phyloP scores from a whole-genome alignment of 2,113 vertebrate species.

The Thryonomys swinderianus region DNA sequence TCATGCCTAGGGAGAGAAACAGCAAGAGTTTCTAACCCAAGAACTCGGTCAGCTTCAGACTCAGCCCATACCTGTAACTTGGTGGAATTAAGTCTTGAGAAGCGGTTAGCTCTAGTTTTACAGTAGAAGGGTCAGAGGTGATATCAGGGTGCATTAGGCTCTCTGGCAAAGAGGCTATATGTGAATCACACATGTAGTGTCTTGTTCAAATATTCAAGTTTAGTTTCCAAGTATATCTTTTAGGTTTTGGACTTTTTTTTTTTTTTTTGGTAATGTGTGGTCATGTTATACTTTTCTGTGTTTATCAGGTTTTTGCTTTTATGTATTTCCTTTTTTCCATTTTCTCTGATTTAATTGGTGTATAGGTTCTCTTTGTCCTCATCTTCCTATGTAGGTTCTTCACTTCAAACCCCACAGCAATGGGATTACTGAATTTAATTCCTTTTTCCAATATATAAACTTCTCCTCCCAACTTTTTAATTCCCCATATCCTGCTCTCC shows the following conservation, averaged over 20 bases:
- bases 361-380: background rate
- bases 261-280: background rate
- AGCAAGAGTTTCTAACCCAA: background rate
- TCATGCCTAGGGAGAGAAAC: background rate
- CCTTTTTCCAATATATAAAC: background rate
- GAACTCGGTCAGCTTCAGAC: background rate
- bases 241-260: background rate
- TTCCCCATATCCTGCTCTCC: background rate
- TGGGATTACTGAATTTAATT: background rate
- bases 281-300: background rate
- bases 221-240: background rate
- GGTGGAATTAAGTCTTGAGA: background rate
- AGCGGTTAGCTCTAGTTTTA: background rate
- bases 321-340: background rate
- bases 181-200: background rate
- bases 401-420: background rate
- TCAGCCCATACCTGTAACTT: background rate
- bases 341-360: background rate
- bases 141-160: background rate
- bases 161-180: background rate
- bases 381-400: background rate
- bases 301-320: background rate
- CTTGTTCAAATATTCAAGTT: background rate
- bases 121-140: background rate
- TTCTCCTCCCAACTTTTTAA: background rate